phyloP scores from a whole-genome alignment of 2,113 vertebrate genomes.

The Globicephala melas region DNA sequence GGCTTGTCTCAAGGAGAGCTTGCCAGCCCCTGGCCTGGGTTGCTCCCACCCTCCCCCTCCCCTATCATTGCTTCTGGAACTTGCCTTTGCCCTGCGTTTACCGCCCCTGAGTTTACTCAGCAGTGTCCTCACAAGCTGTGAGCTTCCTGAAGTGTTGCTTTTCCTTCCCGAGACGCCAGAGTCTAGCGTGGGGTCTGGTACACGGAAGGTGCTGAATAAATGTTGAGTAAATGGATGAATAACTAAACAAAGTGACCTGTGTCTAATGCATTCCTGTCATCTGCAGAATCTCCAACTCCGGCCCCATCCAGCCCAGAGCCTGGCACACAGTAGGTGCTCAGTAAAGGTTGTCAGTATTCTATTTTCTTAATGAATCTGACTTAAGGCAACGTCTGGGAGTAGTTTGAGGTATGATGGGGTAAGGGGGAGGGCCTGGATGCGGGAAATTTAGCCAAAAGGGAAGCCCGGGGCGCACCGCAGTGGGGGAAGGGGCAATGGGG shows the following conservation, averaged over 20 bases:
- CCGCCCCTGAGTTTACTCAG: neutral
- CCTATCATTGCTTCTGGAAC: neutral
- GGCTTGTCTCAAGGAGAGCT: neutral
- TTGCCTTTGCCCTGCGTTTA: neutral
- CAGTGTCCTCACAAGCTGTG: neutral
- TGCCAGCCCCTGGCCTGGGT: neutral
- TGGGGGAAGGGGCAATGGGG: neutral
- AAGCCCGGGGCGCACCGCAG: neutral
- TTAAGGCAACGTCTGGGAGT: neutral
- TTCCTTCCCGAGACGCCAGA: neutral
- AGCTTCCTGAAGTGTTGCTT: neutral
- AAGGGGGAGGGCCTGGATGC: neutral
- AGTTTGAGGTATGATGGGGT: neutral
- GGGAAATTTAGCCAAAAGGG: neutral
- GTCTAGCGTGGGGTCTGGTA: neutral
- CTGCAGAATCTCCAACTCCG: neutral
- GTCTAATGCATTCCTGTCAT: neutral
- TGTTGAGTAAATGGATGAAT: neutral
- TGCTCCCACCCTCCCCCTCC: neutral
- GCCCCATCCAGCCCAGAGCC: neutral
- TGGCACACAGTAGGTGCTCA: neutral
- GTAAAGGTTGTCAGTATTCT: neutral
- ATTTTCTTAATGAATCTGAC: neutral
- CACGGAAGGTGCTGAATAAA: neutral
- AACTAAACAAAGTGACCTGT: neutral